Evolutionary conservation across 2,888 invertebrate species (phyloP), one percentile per base, ranked within the genome.

Genomic region (Eristalis tenax): DNA sequence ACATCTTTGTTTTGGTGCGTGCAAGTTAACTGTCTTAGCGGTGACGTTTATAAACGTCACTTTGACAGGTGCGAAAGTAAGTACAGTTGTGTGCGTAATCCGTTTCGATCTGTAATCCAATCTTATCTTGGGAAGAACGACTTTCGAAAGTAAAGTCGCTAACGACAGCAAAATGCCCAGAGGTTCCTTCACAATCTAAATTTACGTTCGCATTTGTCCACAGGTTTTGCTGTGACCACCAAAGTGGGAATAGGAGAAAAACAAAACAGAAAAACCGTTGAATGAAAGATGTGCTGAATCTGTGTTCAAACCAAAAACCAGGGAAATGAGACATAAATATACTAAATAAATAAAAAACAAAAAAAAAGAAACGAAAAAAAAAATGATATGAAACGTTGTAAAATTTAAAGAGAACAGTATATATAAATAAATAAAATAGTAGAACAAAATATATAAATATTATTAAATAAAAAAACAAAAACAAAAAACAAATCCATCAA

Each of bases 361-460:
- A 77, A 18, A 74, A 59, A n/a, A n/a, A n/a, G n/a, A n/a, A n/a
- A 63, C 32, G 61, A 77, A 43, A 56, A 61, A 57, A 56, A 83
- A 76, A 79, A 65, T 83, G 26, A 59, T 15, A 59, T 59, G 26
- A 59, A 50, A 50, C 50, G 83, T 83, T 87, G 87, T 87, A 87
- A 87, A 87, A 79, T 87, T 79, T 35, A 88, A 69, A 64, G 38
- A 84, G 76, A 84, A 88, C 75, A 88, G 78, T 82, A 82, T 84
- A 75, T 40, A 81, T 83, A 74, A 61, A 73, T 57, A 66, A 76
- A 59, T 26, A 69, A 74, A 74, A 50, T 15, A 66, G 50, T 50
- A 18, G 61, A 70, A 88, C 64, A 77, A 87, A 88, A 89, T 89
- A 89, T 89, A 88, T 86, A 88, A 88, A 88, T 89, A 90, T 83